Base-by-base conservation (phyloP, 2,113 vertebrate species). In the Dermatemys mawii region DNA sequence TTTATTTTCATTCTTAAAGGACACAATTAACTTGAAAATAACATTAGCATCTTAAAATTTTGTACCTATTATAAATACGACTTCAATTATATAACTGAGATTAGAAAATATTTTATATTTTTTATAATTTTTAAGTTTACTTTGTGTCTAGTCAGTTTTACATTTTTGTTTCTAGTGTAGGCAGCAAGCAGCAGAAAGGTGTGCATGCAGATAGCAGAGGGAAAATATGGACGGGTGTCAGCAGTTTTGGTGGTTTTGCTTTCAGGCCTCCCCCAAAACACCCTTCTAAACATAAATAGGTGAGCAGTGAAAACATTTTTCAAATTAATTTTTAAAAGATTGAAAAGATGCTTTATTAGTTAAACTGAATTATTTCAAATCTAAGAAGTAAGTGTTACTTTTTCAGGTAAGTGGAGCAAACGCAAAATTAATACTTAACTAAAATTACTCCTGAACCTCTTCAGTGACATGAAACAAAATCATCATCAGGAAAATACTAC, bases 401-500 rank as follows among this genome's bases (percentile, higher is more conserved):
- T 60, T 32, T 76, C 88, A 83, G 50, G 41, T 51, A 81, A 46
- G 27, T 73, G 46, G 83, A 76, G 4, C 12, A 70, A 76, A 92
- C 85, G 32, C 50, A 41, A 92, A 55, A 4, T 38, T 2, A 83
- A 84, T 49, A 54, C 51, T 16, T 81, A 76, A 26, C 48, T 0
- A 76, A 24, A 92, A 63, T 35, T 75, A 3, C 27, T 80, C 12
- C 44, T 57, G 57, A 88, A 57, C 46, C 6, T 54, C 75, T 48
- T 11, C 55, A 63, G 27, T n/a, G 13, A 76, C 46, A 91, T 51
- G 32, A 90, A 55, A 76, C 24, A 53, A 92, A 91, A 87, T 60
- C 10, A 12, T 90, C 88, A 81, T 88, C 60, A 70, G 17, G 90
- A 90, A 96, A 90, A 27, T 55, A 91, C 86, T 73, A 60, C 85